phyloP scores from a whole-genome alignment of 1,140 invertebrate genomes.

The Acromyrmex heyeri region DNA sequence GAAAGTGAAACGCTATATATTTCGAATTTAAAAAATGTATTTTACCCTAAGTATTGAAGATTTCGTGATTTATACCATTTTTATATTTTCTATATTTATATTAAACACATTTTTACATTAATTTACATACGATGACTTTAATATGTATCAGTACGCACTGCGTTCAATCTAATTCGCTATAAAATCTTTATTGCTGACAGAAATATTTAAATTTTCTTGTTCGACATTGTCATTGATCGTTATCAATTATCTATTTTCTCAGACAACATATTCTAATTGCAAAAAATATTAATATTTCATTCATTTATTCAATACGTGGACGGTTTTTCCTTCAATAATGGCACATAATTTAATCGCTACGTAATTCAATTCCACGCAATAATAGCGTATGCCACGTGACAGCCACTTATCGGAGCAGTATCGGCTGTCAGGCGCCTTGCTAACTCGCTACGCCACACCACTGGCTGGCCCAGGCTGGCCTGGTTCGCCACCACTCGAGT shows the following conservation, averaged over 20 bases:
- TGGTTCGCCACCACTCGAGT: too few relatives aligned
- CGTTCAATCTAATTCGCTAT: too few relatives aligned
- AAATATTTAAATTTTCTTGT: background rate
- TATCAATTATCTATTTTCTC: background rate
- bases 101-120: too few relatives aligned
- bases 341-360: background rate
- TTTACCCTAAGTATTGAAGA: too few relatives aligned
- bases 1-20: too few relatives aligned
- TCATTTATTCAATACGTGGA: background rate
- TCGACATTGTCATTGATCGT: background rate
- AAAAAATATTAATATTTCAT: background rate
- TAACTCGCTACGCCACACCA: too few relatives aligned
- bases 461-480: too few relatives aligned
- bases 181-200: background rate
- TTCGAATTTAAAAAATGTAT: too few relatives aligned
- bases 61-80: too few relatives aligned
- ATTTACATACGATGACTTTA: too few relatives aligned
- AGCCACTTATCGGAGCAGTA: conserved; percentile 54
- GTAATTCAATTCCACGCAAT: background rate
- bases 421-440: conserved; percentile 44
- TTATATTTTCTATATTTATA: too few relatives aligned
- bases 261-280: background rate
- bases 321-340: background rate
- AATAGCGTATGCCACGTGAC: conserved; percentile 63
- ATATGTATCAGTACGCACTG: too few relatives aligned